These are phyloP conservation scores for Osedax fenrisi DNA, from an alignment of 2,888 invertebrate species.

Conservation along the genomic window DNA sequence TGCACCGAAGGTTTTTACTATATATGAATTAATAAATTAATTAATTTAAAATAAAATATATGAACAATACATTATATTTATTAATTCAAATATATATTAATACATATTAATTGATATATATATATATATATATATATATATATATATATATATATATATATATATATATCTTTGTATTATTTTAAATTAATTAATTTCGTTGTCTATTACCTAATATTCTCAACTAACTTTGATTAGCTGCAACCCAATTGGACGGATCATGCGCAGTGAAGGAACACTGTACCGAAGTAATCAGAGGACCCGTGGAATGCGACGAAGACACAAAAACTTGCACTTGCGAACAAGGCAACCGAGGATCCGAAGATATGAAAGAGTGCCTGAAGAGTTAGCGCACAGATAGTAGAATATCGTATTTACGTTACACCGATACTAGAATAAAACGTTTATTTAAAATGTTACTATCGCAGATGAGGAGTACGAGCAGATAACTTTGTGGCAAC, in stretches of 20 bases:
- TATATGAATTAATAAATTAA: too few species aligned
- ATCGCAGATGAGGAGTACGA: background rate
- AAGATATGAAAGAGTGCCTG: background rate
- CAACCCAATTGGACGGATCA: background rate
- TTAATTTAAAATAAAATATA: too few species aligned
- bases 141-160: too few species aligned
- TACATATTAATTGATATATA: too few species aligned
- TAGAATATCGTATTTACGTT: too few species aligned
- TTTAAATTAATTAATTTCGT: too few species aligned
- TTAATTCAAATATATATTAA: too few species aligned
- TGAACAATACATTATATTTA: too few species aligned
- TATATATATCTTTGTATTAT: too few species aligned
- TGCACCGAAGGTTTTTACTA: background rate
- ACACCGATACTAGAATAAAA: background rate
- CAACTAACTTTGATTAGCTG: background rate
- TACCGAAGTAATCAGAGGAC: background rate
- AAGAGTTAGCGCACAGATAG: too few species aligned
- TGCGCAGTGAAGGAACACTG: background rate
- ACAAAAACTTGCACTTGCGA: background rate
- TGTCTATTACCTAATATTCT: too few species aligned
- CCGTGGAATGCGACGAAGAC: background rate
- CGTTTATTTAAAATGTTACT: background rate
- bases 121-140: too few species aligned
- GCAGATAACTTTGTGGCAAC: background rate
- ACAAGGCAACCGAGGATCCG: background rate